phyloP scores from a whole-genome alignment of 2,888 invertebrate genomes.

The Pachydiplax longipennis region DNA sequence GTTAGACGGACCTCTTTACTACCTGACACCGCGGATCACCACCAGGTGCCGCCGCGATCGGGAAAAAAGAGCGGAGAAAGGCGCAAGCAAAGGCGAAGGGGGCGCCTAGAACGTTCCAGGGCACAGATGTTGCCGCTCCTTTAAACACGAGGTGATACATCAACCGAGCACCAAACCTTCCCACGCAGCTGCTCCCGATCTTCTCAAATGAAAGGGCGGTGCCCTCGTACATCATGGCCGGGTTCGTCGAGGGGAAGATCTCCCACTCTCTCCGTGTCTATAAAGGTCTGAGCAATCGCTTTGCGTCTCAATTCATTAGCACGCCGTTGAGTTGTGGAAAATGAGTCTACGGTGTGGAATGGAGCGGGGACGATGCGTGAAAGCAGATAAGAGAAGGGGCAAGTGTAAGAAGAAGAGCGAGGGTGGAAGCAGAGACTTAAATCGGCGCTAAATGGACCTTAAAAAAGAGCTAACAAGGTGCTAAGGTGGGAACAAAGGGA shows the following conservation, averaged over 20 bases:
- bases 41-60: no score
- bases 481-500: no score
- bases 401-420: background rate
- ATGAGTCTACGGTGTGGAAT: background rate
- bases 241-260: background rate
- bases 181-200: conserved; percentile 14
- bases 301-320: conserved; percentile 39
- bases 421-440: background rate
- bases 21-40: no score
- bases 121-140: conserved; percentile 42
- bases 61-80: no score
- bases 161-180: conserved; percentile 39
- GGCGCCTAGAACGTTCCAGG: background rate
- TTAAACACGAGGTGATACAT: conserved; percentile 44
- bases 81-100: no score
- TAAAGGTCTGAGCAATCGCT: conserved; percentile 38
- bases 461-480: no score
- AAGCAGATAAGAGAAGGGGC: background rate
- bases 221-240: conserved; percentile 29
- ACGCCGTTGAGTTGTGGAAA: conserved; percentile 35
- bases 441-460: no score
- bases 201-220: conserved; percentile 42
- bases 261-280: background rate
- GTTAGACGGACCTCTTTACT: no score
- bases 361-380: background rate